A percentile compares a stretch with the other conserved stretches of the same genome.
These are phyloP conservation scores for Troilus luridus DNA, from an alignment of 2,888 invertebrate genomes.

Conservation along the genomic window DNA sequence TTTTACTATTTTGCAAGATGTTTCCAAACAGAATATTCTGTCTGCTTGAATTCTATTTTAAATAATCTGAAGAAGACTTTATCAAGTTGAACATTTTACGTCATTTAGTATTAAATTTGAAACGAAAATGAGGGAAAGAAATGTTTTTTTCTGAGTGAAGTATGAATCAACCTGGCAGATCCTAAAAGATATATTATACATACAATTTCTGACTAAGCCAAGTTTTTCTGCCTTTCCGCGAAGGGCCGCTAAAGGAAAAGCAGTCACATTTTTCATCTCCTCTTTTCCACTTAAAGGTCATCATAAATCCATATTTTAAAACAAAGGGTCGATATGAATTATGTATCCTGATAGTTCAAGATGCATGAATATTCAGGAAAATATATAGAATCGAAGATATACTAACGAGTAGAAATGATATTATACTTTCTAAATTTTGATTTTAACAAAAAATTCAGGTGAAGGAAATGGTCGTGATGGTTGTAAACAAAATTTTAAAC, in stretches of 20 bases:
- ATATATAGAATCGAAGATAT: not conserved
- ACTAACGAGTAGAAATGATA: not conserved
- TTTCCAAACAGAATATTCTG: too few relatives aligned
- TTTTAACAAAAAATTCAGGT: too few relatives aligned
- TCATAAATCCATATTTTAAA: constrained; percentile 4
- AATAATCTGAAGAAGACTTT: not conserved
- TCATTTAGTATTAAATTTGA: not conserved
- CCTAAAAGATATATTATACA: not conserved
- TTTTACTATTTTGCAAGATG: too few relatives aligned
- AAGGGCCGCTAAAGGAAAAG: not conserved
- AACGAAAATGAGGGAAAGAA: not conserved
- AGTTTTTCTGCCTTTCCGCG: not conserved
- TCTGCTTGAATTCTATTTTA: not conserved
- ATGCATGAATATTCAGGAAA: constrained; percentile 3
- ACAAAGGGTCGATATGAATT: not conserved
- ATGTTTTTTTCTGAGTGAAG: not conserved
- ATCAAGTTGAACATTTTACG: not conserved
- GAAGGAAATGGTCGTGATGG: too few relatives aligned
- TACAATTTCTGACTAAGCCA: not conserved
- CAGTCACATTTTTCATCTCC: constrained; percentile 7
- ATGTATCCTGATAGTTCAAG: not conserved
- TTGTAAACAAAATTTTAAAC: too few relatives aligned
- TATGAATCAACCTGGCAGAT: not conserved
- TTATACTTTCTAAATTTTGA: not conserved
- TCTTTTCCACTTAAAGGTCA: not conserved